Base-by-base conservation (phyloP, 1,140 invertebrate species). In the Gryon sp. region DNA sequence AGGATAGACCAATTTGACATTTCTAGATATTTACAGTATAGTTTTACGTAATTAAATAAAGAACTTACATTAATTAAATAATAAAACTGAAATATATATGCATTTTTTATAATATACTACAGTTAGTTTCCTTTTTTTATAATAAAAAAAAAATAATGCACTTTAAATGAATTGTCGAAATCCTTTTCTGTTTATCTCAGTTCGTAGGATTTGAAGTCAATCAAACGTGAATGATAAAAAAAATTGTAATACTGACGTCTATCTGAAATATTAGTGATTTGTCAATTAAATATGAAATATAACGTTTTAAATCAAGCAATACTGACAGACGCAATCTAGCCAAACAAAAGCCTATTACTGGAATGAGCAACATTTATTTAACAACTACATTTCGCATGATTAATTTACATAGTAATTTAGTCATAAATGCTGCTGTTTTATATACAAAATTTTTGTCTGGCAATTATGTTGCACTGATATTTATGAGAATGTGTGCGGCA, bases 341-440 rank as follows among this genome's bases (percentile, higher is more conserved):
- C 5, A 72, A 72, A 55, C 30, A 28, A n/a, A n/a, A n/a, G n/a
- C n/a, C n/a, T 52, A 38, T 24, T 22, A 46, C 32, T 26, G 32
- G n/a, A 72, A 63, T 63, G 48, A 48, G 41, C 43, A 52, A 28
- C 41, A 65, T 65, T 65, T 57, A 59, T 73, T 73, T 59, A 38
- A 50, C 26, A n/a, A 28, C 50, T 36, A 57, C 65, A 73, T 45
- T 65, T 45, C 46, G 46, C 60, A 16, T 59, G 52, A 65, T 65
- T 65, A 59, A 72, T 72, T 72, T 63, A 22, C 41, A 40, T 55
- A 55, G 68, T 72, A 72, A 72, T 62, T 57, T 59, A 57, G 57
- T 57, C 57, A 63, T 62, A 62, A 63, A 63, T 55, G 48, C 28
- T n/a, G 43, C 28, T 1, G 15, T 28, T 53, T 36, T 16, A 18